These are phyloP conservation scores for Pherbina coryleti DNA, from an alignment of 2,888 invertebrate genomes.

Conservation along the genomic window DNA sequence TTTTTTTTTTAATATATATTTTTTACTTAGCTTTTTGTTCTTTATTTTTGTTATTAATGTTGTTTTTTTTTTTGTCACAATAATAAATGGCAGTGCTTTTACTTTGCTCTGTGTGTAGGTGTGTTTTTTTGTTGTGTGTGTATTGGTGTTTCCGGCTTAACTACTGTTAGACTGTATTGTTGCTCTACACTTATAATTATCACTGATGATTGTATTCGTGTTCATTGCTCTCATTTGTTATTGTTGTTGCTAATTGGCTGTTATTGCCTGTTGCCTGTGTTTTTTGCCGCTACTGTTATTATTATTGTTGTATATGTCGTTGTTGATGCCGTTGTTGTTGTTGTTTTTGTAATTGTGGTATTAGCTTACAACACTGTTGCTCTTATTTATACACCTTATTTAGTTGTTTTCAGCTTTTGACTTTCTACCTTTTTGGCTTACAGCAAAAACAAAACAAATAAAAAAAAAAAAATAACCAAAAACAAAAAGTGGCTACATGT, in stretches of 20 bases:
- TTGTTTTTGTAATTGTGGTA: slow-evolving; percentile 2
- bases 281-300: not conserved
- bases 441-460: not conserved
- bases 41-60: not conserved
- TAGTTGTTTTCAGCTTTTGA: not conserved
- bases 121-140: not conserved
- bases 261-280: slow-evolving; percentile 9
- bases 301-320: not conserved
- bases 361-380: slow-evolving; percentile 6
- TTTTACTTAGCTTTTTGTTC: not conserved
- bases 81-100: not conserved
- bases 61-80: not conserved
- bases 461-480: no score
- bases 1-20: not conserved
- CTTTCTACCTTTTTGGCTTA: not conserved
- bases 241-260: slow-evolving; percentile 25
- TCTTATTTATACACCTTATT: not conserved
- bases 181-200: slow-evolving; percentile 10
- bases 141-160: not conserved
- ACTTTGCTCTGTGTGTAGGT: not conserved
- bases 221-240: slow-evolving; percentile 12
- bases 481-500: no score
- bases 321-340: not conserved
- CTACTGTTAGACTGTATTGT: not conserved
- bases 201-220: slow-evolving; percentile 28